These are phyloP conservation scores for Poliocrania exsul DNA, from an alignment of 2,797 vertebrate genomes.

Conservation along the genomic window DNA sequence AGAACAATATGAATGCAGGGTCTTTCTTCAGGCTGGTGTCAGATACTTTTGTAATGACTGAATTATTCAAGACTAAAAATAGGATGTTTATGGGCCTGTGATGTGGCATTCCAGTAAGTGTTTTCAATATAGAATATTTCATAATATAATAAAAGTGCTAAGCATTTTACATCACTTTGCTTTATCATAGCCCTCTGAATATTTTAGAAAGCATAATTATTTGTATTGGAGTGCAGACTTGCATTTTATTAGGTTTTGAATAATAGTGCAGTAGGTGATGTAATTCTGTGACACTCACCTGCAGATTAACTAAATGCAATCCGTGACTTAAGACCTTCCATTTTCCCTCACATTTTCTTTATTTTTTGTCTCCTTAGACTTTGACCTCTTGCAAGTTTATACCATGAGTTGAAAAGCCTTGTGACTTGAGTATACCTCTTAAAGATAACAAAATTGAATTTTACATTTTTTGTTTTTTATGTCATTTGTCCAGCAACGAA, in stretches of 20 bases:
- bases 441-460: background rate
- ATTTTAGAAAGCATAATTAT: background rate
- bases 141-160: background rate
- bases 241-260: background rate
- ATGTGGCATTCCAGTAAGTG: background rate
- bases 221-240: background rate
- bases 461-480: rapidly evolving
- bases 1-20: background rate
- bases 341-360: background rate
- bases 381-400: background rate
- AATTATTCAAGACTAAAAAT: background rate
- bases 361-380: background rate
- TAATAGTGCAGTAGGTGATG: background rate
- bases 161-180: background rate
- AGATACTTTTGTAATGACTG: background rate
- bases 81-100: background rate
- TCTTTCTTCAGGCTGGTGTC: background rate
- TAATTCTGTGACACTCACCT: background rate
- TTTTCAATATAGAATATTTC: background rate
- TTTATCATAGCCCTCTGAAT: background rate
- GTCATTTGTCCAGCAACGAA: background rate
- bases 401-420: slow-evolving; percentile 5
- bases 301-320: background rate
- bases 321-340: background rate
- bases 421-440: background rate